phyloP scores from a whole-genome alignment of 2,797 vertebrate species.

The Hippopotamyrus pictus region DNA sequence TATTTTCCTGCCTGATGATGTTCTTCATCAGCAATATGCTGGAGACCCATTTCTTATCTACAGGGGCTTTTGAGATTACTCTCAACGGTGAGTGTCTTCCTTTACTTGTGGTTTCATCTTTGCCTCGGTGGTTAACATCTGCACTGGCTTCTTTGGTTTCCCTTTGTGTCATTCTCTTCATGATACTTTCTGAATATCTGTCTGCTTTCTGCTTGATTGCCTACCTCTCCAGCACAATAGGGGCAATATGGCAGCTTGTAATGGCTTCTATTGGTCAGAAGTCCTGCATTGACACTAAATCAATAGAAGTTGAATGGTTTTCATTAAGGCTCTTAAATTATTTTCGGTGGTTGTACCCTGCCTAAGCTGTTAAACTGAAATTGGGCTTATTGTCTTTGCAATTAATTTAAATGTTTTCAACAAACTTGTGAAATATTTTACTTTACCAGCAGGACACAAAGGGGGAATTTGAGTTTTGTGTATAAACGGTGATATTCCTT shows the following conservation, averaged over 20 bases:
- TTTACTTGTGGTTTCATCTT: not conserved
- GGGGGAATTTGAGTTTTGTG: not conserved
- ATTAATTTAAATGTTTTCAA: not conserved
- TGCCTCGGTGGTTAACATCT: not conserved
- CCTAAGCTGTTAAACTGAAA: not conserved
- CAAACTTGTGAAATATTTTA: not conserved
- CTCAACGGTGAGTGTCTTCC: constrained; percentile 55
- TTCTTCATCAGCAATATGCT: constrained; percentile 72
- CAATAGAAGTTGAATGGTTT: not conserved
- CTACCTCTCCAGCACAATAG: not conserved
- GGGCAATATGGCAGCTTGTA: not conserved
- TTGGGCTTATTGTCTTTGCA: not conserved
- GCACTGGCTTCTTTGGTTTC: not conserved
- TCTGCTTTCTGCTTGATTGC: not conserved
- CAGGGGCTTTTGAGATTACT: constrained; percentile 65
- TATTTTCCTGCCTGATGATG: constrained; percentile 69
- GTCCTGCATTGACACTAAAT: not conserved
- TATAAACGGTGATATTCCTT: not conserved
- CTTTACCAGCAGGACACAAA: not conserved
- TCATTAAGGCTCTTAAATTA: not conserved
- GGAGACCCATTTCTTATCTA: constrained; percentile 69
- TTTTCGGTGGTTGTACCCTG: not conserved
- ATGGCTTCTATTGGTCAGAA: not conserved
- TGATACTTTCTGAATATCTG: not conserved
- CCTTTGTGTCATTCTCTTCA: not conserved